Conservation (phyloP, 2,113 vertebrate genomes). For the Trogon melanurus region DNA sequence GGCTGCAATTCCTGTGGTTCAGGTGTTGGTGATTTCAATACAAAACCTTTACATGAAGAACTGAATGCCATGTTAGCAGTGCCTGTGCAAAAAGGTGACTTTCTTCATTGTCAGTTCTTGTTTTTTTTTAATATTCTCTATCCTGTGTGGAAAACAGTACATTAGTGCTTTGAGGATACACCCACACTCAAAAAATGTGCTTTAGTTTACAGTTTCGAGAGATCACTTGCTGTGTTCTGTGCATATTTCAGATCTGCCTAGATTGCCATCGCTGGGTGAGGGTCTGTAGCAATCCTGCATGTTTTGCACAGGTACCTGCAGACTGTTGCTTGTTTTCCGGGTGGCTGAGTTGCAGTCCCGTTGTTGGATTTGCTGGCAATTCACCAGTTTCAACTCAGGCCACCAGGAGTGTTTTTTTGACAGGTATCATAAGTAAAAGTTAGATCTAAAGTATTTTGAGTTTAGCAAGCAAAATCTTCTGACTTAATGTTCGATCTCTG, state of each 20-base stretch:
- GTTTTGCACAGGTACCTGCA: not conserved
- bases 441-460: not conserved
- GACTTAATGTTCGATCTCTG: not conserved
- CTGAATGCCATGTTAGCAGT: not conserved
- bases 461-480: not conserved
- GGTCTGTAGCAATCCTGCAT: not conserved
- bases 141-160: not conserved
- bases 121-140: not conserved
- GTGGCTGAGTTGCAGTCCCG: not conserved
- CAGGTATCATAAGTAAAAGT: not conserved
- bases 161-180: not conserved
- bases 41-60: not conserved
- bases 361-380: not conserved
- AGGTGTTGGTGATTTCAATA: not conserved
- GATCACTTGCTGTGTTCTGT: not conserved
- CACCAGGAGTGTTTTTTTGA: not conserved
- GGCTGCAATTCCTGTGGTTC: not conserved
- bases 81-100: not conserved
- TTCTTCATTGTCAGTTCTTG: not conserved
- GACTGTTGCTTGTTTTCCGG: not conserved
- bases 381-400: not conserved
- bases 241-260: not conserved
- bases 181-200: not conserved
- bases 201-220: not conserved
- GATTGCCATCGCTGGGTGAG: accelerated